phyloP scores from a whole-genome alignment of 2,797 vertebrate species.

The Sciurus carolinensis region DNA sequence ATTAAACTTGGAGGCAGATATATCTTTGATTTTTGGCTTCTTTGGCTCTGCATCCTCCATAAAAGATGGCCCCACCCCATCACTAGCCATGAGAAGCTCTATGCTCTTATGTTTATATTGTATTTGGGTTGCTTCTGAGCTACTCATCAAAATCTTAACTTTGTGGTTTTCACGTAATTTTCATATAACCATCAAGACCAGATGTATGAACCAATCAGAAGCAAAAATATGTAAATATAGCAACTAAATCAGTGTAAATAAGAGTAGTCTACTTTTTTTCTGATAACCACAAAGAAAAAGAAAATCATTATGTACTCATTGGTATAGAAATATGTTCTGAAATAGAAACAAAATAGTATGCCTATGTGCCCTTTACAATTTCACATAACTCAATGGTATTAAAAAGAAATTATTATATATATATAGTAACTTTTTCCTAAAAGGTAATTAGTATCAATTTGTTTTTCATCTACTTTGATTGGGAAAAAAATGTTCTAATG shows the following conservation, averaged over 20 bases:
- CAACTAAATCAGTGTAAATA: conserved; percentile 73
- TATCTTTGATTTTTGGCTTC: conserved; percentile 61
- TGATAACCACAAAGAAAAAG: conserved; percentile 59
- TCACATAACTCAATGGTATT: conserved; percentile 60
- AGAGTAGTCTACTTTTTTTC: conserved; percentile 55
- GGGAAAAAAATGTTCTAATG: conserved; percentile 29
- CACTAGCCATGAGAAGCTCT: conserved; percentile 38
- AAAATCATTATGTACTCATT: conserved; percentile 69
- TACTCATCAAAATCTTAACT: conserved; percentile 72
- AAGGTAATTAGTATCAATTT: conserved; percentile 54
- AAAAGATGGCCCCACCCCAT: conserved; percentile 29
- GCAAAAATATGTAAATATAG: conserved; percentile 68
- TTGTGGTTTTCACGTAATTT: conserved; percentile 77
- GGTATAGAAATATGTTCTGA: conserved; percentile 65
- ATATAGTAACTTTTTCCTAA: conserved; percentile 5
- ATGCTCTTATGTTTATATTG: conserved; percentile 63
- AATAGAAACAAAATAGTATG: conserved; percentile 64
- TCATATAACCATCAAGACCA: conserved; percentile 78
- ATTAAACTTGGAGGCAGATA: conserved; percentile 48
- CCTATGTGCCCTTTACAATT: neutral
- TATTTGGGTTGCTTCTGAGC: conserved; percentile 65
- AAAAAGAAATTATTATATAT: conserved; percentile 57
- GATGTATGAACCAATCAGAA: conserved; percentile 72
- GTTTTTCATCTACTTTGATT: conserved; percentile 43
- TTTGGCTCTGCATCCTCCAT: conserved; percentile 36